Evolutionary conservation across 2,113 vertebrate genomes (phyloP).

Genomic region (Phalacrocorax aristotelis): DNA sequence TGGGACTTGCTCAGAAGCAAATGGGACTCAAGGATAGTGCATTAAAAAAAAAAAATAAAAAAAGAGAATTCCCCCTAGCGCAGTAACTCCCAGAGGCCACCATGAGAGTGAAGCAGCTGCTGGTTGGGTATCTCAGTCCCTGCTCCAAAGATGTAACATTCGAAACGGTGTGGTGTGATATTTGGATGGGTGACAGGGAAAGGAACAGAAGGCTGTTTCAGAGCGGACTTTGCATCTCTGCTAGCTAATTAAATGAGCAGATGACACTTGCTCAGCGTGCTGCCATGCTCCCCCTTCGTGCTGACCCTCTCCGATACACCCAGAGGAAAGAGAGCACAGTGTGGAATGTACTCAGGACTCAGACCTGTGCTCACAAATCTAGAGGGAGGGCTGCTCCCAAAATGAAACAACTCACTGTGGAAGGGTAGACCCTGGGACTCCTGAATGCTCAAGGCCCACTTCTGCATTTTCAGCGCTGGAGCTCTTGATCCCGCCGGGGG

Average conservation of each 20-base stretch:
- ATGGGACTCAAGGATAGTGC: not conserved
- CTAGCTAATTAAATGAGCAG: not conserved
- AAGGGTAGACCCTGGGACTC: not conserved
- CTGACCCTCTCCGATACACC: rapidly evolving
- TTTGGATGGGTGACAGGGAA: not conserved
- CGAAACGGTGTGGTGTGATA: not conserved
- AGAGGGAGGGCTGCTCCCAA: not conserved
- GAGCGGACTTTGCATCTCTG: not conserved
- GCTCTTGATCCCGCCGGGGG: not conserved
- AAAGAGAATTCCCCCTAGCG: not conserved
- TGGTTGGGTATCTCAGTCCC: not conserved
- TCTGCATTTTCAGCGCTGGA: not conserved
- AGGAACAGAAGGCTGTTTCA: not conserved
- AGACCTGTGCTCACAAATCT: not conserved
- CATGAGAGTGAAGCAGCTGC: not conserved
- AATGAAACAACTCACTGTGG: not conserved
- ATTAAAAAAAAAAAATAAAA: not conserved
- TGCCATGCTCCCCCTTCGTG: not conserved
- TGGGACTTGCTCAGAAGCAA: not conserved
- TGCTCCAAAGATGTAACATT: not conserved
- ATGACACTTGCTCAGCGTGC: not conserved
- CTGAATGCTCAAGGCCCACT: not conserved
- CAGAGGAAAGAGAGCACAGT: not conserved
- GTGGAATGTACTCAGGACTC: not conserved
- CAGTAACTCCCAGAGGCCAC: not conserved